phyloP scores from a whole-genome alignment of 2,113 vertebrate genomes.

The Pseudonaja textilis region DNA sequence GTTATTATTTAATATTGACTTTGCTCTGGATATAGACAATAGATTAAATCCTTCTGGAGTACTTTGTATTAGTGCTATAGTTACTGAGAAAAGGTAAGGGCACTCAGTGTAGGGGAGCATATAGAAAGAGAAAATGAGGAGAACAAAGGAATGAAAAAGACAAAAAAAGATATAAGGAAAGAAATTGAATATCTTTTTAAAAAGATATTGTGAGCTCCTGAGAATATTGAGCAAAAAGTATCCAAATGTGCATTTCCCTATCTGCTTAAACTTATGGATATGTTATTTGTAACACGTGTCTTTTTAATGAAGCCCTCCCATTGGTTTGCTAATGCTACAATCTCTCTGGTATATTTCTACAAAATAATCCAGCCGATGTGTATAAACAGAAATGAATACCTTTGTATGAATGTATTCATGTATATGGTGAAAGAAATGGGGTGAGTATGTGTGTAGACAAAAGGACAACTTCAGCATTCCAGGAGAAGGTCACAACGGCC shows the following conservation, averaged over 20 bases:
- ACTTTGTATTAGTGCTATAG: background rate
- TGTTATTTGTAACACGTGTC: background rate
- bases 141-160: background rate
- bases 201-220: background rate
- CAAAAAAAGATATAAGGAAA: background rate
- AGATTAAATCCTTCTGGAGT: background rate
- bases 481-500: conserved; percentile 86
- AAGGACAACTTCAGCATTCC: conserved; percentile 58
- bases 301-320: background rate
- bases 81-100: background rate
- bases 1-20: background rate
- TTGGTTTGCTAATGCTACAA: conserved; percentile 8
- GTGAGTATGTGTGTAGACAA: background rate
- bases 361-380: background rate
- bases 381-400: background rate
- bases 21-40: background rate
- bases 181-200: background rate
- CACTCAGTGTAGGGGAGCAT: too few relatives aligned
- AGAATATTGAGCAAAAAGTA: background rate
- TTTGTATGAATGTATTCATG: background rate
- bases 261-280: background rate
- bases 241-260: background rate
- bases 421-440: background rate
- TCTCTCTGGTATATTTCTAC: background rate
- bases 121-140: background rate